Base-by-base conservation (phyloP, 2,113 vertebrate genomes). In the Chaetodon trifascialis region DNA sequence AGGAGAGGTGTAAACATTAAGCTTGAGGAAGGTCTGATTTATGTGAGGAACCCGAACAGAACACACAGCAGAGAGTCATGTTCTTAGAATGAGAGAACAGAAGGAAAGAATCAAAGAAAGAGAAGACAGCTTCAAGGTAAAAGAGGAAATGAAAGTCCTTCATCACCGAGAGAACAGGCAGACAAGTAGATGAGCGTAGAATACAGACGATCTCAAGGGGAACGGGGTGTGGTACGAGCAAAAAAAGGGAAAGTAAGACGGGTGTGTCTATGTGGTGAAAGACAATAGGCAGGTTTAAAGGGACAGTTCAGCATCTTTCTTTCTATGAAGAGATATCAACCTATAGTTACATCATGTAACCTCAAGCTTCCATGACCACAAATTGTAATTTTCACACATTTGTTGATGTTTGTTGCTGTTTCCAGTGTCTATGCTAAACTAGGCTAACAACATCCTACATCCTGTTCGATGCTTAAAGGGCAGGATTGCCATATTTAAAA, bases 1-100 rank as follows among this genome's bases (percentile, higher is more conserved):
- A 70, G 56, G 51, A 69, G 38, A 84, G 60, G 85, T 84, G 85
- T 60, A 86, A 89, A 86, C 73, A 69, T 30, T 40, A 21, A 56
- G 63, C 68, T 10, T 21, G 74, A 83, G 80, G 72, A 79, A 54
- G 77, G 49, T 62, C 73, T 79, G 83, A 90, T 90, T 90, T 93
- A 90, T 84, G 73, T 80, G 67, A 68, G 72, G 34, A 44, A 46
- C 68, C 71, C 51, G 66, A 65, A 4, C 40, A 82, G 76, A 34
- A n/a, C 54, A 59, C 38, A 40, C 72, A 52, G 72, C 69, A 80
- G 71, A 71, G 68, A 81, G 71, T 60, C 64, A 51, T 40, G 40
- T 25, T 86, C 15, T 51, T 44, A 49, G 17, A 55, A 63, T 64
- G 62, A 46, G 34, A 5, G 49, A 72, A 58, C 12, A 12, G 21